Base-by-base conservation (phyloP, 2,888 invertebrate species). In the Acanthosepion lycidas region DNA sequence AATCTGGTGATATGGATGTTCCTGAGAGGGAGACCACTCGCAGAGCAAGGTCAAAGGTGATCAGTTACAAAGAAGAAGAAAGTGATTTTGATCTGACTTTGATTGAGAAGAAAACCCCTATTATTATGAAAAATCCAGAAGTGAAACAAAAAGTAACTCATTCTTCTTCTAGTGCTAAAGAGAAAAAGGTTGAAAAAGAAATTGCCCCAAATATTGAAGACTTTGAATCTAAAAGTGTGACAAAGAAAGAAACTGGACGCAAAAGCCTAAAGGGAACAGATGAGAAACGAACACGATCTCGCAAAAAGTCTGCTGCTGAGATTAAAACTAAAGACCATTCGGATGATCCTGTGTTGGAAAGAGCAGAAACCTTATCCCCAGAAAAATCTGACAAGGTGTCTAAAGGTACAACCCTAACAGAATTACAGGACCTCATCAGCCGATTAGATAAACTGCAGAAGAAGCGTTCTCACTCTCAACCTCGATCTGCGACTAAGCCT, bases 41-140 rank as follows among this genome's bases (percentile, higher is more conserved):
- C 51, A 93, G 93, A 33, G n/a, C 93, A 51, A 49, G 93, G 93
- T 93, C 93, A 28, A 93, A 53, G 33, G 93, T 93, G 26, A n/a
- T 92, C 28, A 93, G 28, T 51, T 93, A 93, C n/a, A 49, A n/a
- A 51, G 93, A 93, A 20, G 18, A 15, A 28, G 49, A 93, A 20
- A 53, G 53, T 53, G 53, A 53, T 93, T 93, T 93, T 51, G 93
- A 93, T n/a, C 1, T 53, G 9, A 93, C 51, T 53, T 42, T 93
- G 49, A 28, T 28, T 2, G 53, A 93, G 53, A 15, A 6, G 33
- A n/a, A 26, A 49, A 18, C 51, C 15, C 26, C 6, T 3, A 28
- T 28, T 28, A 4, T 15, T 51, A 1, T n/a, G 20, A 93, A 49
- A 28, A 93, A 93, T 93, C 5, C 51, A 23, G 9, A 28, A 33